Evolutionary conservation across 1,140 invertebrate species (phyloP), one percentile per base, ranked within the genome.

Genomic region (Drosophila lacertosa): DNA sequence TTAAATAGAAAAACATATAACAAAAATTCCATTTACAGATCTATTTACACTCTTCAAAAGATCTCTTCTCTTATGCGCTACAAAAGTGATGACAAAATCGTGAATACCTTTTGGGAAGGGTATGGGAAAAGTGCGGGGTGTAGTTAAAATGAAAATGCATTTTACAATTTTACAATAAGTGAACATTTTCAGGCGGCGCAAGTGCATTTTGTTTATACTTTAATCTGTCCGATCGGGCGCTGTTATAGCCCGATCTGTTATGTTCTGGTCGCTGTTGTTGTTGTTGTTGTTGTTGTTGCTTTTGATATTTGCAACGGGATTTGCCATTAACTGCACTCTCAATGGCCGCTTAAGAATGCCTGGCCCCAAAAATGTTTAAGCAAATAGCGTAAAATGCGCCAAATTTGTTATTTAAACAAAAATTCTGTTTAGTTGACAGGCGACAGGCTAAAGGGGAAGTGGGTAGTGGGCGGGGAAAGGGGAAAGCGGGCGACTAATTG

Each of bases 251-350:
- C 26, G 45, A 16, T 15, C 44, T 9, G 18, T n/a, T 40, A 20
- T 42, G 40, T 42, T 22, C 10, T 40, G 13, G 37, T 40, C 7
- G 33, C n/a, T n/a, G 15, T 63, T 78, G 60, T 69, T 64, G 77
- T 67, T 71, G 53, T 64, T 64, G 60, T 65, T 78, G 53, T 53
- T 51, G 45, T 66, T 70, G 51, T 26, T 15, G 22, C 15, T 33
- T 42, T 39, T 42, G 20, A 42, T 42, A 42, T 42, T 45, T 51
- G 58, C 24, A 32, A 33, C 47, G 26, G 10, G 33, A 70, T 70
- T 77, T 26, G 82, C 82, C 82, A 81, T 81, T 88, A 86, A 88
- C 68, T 86, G 77, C 82, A 81, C 81, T 84, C 81, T 84, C 77
- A 77, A 70, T 74, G 64, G 74, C 71, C 71, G 81, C 73, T 81